phyloP scores from a whole-genome alignment of 2,113 vertebrate species.

The Cryptomyrus ogoouensis region DNA sequence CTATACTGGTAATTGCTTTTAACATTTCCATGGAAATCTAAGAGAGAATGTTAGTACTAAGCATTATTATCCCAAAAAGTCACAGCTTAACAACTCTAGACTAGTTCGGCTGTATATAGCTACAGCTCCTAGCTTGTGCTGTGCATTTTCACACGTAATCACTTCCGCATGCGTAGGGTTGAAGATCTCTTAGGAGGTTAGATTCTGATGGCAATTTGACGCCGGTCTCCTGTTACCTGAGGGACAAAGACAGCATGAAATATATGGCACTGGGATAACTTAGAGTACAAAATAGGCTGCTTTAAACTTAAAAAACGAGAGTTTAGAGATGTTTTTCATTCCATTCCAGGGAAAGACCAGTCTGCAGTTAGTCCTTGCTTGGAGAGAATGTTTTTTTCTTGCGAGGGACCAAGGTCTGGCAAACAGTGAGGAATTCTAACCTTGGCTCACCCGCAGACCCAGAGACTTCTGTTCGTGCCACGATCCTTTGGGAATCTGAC shows the following conservation, averaged over 20 bases:
- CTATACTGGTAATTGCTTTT: neutral
- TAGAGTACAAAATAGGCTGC: neutral
- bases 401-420: neutral
- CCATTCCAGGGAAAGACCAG: neutral
- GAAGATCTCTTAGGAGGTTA: slow-evolving; percentile 14
- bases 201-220: slow-evolving; percentile 12
- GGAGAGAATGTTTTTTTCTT: neutral
- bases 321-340: neutral
- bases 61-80: neutral
- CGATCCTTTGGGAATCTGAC: neutral
- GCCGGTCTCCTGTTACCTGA: slow-evolving; percentile 51
- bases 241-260: neutral
- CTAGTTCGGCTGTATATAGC: neutral
- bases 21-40: neutral
- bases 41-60: neutral
- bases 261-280: no score
- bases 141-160: neutral
- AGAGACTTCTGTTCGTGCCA: neutral
- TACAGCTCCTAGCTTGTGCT: neutral
- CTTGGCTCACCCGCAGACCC: neutral
- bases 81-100: neutral
- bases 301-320: neutral
- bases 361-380: neutral
- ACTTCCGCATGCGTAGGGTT: neutral
- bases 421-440: neutral